These are phyloP conservation scores for Pyrrhosoma nymphula DNA, from an alignment of 2,888 invertebrate species.

Conservation along the genomic window DNA sequence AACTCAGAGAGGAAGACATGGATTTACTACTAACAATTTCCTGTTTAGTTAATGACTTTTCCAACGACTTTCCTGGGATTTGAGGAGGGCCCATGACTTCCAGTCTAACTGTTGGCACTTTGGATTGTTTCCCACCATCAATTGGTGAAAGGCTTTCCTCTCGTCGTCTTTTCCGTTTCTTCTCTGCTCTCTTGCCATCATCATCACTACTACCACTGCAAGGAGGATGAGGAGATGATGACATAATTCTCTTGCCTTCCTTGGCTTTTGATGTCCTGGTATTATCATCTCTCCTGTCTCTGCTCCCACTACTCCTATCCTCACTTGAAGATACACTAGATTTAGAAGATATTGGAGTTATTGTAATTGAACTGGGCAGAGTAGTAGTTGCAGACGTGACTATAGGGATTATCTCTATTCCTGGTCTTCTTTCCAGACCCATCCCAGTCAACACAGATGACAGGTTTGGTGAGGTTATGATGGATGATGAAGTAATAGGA, in stretches of 20 bases:
- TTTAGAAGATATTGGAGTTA: slow-evolving; percentile 86
- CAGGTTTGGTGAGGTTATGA: slow-evolving; percentile 79
- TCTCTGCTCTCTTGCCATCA: slow-evolving; percentile 81
- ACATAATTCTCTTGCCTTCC: slow-evolving; percentile 61
- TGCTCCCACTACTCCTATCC: slow-evolving; percentile 76
- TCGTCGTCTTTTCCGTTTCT: slow-evolving; percentile 86
- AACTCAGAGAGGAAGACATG: slow-evolving; percentile 47
- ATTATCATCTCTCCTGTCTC: slow-evolving; percentile 71
- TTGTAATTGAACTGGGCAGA: slow-evolving; percentile 90
- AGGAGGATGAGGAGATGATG: slow-evolving; percentile 35
- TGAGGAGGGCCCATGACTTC: slow-evolving; percentile 85
- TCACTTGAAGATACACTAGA: slow-evolving; percentile 46
- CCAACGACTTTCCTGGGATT: slow-evolving; percentile 66
- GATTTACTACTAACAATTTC: slow-evolving; percentile 80
- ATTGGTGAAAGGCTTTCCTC: slow-evolving; percentile 83
- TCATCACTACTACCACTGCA: slow-evolving; percentile 77
- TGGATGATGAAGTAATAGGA: slow-evolving; percentile 74
- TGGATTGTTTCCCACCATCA: slow-evolving; percentile 66
- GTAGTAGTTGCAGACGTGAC: slow-evolving; percentile 83
- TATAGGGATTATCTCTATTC: slow-evolving; percentile 92
- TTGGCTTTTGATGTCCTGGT: slow-evolving; percentile 74
- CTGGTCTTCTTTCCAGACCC: slow-evolving; percentile 85
- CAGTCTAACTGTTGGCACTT: slow-evolving; percentile 68
- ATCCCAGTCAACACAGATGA: slow-evolving; percentile 82
- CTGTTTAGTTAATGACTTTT: slow-evolving; percentile 82